Evolutionary conservation across 2,113 vertebrate species (phyloP), one percentile per base, ranked within the genome.

Genomic region (Mirounga angustirostris): DNA sequence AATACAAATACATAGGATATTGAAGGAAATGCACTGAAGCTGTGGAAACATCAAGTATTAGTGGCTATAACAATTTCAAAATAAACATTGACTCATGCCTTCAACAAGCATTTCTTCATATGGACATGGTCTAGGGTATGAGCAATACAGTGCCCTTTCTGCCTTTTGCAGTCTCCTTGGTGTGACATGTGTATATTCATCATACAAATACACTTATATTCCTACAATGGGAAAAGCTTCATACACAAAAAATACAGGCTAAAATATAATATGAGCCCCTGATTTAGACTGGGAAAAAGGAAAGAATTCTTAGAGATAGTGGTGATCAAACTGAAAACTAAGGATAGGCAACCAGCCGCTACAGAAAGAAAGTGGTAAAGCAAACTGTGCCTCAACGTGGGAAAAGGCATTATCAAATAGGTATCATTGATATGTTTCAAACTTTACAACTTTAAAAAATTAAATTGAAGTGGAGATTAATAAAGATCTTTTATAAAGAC

Each of bases 401-500:
- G 6, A 83, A 89, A 40, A 19, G 16, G 7, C 3, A 91, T 84
- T 33, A 56, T 46, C 1, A 73, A 82, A 30, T 28, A 92, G 22
- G 18, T 46, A 89, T 10, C 43, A 76, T 19, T 81, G 30, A n/a
- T 22, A n/a, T 24, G 52, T 50, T 82, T 65, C 11, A 63, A 61
- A 67, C 2, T 54, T 69, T 50, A 86, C 22, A 43, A 24, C 4
- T n/a, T n/a, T 36, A 22, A 81, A 85, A 61, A 71, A 90, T 52
- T 95, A 85, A 73, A 80, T 73, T 86, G 40, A 33, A 67, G 56
- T 89, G 40, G 26, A 61, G 50, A 73, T 71, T 92, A 82, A 81
- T 18, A 40, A 22, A 26, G 43, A 78, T 43, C 10, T 46, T 91
- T 40, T 58, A 52, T 52, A 81, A 28, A 88, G 19, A 84, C 30